Evolutionary conservation across 2,797 vertebrate genomes (phyloP).

Genomic region (Catharus ustulatus): DNA sequence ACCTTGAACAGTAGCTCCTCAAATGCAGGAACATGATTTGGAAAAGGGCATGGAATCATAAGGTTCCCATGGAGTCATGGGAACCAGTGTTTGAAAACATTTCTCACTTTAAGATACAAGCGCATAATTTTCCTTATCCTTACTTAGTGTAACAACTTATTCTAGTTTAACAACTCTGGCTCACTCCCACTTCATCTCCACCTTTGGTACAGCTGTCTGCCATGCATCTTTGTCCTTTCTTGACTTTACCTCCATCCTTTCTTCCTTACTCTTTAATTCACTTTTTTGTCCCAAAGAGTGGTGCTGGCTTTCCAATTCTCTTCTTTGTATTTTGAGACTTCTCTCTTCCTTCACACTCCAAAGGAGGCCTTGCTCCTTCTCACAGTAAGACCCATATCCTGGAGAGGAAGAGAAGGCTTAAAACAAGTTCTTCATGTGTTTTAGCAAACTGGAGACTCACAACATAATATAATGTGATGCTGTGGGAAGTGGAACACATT

Average conservation of each 20-base stretch:
- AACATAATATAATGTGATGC: background rate
- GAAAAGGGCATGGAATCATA: background rate
- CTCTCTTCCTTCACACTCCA: background rate
- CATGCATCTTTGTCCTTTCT: background rate
- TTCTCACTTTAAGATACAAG: background rate
- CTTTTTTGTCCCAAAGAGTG: background rate
- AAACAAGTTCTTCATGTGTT: accelerated
- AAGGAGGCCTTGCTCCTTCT: background rate
- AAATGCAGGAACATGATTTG: background rate
- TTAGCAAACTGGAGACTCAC: background rate
- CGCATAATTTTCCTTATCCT: background rate
- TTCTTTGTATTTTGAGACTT: background rate
- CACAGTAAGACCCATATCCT: background rate
- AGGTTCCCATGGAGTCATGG: background rate
- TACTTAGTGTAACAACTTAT: background rate
- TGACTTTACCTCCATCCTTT: background rate
- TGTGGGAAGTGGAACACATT: background rate
- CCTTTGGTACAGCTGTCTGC: background rate
- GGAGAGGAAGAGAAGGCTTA: background rate
- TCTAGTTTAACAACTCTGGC: background rate
- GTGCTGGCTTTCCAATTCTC: background rate
- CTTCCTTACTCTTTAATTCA: background rate
- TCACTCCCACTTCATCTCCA: background rate
- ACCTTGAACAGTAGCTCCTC: background rate
- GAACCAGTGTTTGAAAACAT: background rate